These are phyloP conservation scores for Acrobasis suavella DNA, from an alignment of 2,888 invertebrate genomes.

Conservation along the genomic window DNA sequence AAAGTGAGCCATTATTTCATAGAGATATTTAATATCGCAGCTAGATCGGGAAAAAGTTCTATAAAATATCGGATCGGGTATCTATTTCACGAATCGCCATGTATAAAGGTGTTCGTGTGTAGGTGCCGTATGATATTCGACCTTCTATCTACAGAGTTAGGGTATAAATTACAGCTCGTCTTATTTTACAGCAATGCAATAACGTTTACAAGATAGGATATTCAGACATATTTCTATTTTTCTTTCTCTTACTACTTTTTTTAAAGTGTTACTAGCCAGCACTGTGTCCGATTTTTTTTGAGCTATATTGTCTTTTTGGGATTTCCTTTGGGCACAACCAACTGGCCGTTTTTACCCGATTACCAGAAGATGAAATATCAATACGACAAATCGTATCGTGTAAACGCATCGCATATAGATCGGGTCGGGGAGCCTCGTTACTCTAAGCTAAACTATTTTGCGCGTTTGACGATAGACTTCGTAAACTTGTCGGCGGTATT, in stretches of 20 bases:
- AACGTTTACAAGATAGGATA: too few relatives aligned
- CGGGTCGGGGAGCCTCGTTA: conserved; percentile 40
- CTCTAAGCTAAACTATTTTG: conserved; percentile 40
- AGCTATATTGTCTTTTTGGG: too few relatives aligned
- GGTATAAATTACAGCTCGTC: too few relatives aligned
- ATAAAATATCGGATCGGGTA: conserved; percentile 53
- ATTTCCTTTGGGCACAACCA: too few relatives aligned
- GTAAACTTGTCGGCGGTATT: too few relatives aligned
- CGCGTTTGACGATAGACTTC: background rate
- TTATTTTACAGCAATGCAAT: too few relatives aligned
- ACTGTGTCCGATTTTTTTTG: too few relatives aligned
- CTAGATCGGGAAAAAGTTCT: conserved; percentile 54
- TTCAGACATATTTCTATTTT: too few relatives aligned
- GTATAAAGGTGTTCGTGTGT: conserved; percentile 24
- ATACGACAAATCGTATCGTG: conserved; percentile 21
- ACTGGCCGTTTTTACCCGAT: background rate
- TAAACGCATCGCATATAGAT: conserved; percentile 20
- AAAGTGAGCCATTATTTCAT: conserved; percentile 28
- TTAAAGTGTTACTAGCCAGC: too few relatives aligned
- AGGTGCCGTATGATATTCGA: conserved; percentile 41
- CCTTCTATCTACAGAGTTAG: conserved; percentile 14
- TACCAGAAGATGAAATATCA: background rate
- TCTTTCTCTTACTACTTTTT: too few relatives aligned
- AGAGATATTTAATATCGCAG: conserved; percentile 31
- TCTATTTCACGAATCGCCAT: conserved; percentile 31